A percentile compares a stretch with the other conserved stretches of the same genome.
phyloP scores from a whole-genome alignment of 2,888 invertebrate genomes.

The Tuberolachnus salignus region DNA sequence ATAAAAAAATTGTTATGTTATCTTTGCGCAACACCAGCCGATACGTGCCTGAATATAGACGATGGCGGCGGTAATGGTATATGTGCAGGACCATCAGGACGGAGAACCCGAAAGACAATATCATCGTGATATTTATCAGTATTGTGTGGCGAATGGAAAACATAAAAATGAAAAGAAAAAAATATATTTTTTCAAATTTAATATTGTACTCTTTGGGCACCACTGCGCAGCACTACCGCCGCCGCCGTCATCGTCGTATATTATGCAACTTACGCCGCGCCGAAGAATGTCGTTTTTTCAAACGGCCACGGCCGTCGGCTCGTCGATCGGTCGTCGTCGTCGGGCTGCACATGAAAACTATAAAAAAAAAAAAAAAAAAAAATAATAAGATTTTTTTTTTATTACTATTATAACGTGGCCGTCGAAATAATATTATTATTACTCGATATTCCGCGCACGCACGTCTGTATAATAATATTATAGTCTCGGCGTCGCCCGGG shows the following conservation, averaged over 20 bases:
- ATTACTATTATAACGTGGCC: not conserved
- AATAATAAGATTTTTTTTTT: no score
- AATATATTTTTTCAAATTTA: no score
- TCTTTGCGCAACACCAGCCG: no score
- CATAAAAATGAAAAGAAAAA: no score
- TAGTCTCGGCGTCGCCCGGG: not conserved
- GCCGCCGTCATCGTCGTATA: not conserved
- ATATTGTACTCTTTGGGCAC: slow-evolving; percentile 40
- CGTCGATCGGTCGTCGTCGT: not conserved
- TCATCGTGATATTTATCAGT: no score
- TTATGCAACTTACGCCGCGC: slow-evolving; percentile 29
- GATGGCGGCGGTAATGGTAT: no score
- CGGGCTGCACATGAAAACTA: not conserved
- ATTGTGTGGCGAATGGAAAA: no score
- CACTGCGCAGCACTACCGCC: not conserved
- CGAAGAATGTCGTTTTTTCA: slow-evolving; percentile 47
- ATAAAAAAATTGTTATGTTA: no score
- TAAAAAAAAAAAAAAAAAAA: not conserved
- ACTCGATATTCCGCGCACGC: slow-evolving; percentile 15
- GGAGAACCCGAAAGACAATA: no score
- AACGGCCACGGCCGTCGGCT: slow-evolving; percentile 37
- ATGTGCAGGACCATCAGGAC: no score
- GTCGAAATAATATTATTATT: not conserved
- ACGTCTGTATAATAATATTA: not conserved
- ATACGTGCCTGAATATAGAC: no score